Evolutionary conservation across 2,113 vertebrate species (phyloP), one percentile per base, ranked within the genome.

Genomic region (Cheirogaleus medius): DNA sequence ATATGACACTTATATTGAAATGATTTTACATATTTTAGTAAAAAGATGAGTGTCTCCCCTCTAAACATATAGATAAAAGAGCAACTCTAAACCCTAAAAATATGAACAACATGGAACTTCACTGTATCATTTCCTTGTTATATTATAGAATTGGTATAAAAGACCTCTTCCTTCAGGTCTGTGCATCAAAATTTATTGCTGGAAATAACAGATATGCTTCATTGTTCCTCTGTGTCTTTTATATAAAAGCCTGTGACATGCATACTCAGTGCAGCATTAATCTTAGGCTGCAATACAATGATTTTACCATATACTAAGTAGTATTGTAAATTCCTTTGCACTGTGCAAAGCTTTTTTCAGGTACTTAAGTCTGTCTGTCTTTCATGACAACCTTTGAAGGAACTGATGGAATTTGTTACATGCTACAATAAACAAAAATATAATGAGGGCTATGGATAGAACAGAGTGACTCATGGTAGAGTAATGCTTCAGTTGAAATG

Each of bases 301-400:
- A 56, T 82, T 93, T 95, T 76, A 44, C 9, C 49, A 25, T 77
- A 66, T 80, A 69, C 25, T 56, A 87, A 90, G 82, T 34, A 63
- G 44, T 15, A n/a, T 52, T 96, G 29, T 73, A 85, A 94, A 94
- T 97, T 92, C 66, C 56, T 94, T 88, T 76, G 25, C 52, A 37
- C 25, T 77, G 32, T 15, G 76, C n/a, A 52, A 90, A 97, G 64
- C 25, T 92, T 58, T 90, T 93, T 68, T 92, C 18, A 49, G 63
- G 68, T 78, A 42, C n/a, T 94, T 95, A 85, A 90, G 82, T 58
- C 76, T 91, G 25, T 95, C n/a, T 94, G 10, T 71, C 17, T 93
- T 80, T 23, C 9, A 1, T 94, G 83, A 74, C 68, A 95, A 56
- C 69, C 56, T 87, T 66, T 92, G 44, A 82, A 96, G 29, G 58